Percentiles rank a stretch among this genome's conserved stretches.
Evolutionary conservation across 2,888 invertebrate genomes (phyloP).

Genomic region (Dicyrtomina minuta): DNA sequence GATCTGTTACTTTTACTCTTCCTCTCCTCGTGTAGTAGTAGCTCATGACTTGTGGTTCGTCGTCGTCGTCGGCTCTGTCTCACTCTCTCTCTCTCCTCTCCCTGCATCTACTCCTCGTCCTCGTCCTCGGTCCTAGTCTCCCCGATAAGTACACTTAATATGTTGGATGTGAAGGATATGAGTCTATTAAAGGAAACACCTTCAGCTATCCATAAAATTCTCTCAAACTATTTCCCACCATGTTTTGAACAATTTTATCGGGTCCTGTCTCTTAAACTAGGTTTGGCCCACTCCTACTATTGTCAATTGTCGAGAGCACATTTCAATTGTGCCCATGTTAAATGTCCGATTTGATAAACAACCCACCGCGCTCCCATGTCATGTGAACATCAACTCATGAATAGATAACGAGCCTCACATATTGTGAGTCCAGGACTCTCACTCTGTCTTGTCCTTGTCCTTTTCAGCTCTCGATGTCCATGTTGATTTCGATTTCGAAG

Average conservation of each 20-base stretch:
- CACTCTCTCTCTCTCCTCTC: conserved; percentile 1
- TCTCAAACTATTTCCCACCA: no score
- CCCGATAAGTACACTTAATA: neutral
- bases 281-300: no score
- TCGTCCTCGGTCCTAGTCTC: neutral
- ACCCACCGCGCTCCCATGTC: neutral
- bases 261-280: neutral
- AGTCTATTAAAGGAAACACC: no score
- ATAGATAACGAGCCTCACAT: neutral
- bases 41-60: neutral
- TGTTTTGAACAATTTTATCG: conserved; percentile 1
- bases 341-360: conserved; percentile 10
- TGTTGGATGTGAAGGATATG: no score
- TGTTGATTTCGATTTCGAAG: neutral
- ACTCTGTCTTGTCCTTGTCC: conserved; percentile 3
- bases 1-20: conserved; percentile 9
- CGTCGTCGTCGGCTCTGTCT: conserved; percentile 16
- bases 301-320: conserved; percentile 16
- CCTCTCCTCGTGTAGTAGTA: neutral
- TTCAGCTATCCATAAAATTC: no score
- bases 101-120: conserved; percentile 1
- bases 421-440: neutral
- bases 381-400: conserved; percentile 6
- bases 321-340: conserved; percentile 19
- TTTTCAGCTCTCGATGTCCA: neutral